Percentiles rank a stretch among this genome's conserved stretches.
phyloP scores from a whole-genome alignment of 2,797 vertebrate genomes.

The Botia kubotai region DNA sequence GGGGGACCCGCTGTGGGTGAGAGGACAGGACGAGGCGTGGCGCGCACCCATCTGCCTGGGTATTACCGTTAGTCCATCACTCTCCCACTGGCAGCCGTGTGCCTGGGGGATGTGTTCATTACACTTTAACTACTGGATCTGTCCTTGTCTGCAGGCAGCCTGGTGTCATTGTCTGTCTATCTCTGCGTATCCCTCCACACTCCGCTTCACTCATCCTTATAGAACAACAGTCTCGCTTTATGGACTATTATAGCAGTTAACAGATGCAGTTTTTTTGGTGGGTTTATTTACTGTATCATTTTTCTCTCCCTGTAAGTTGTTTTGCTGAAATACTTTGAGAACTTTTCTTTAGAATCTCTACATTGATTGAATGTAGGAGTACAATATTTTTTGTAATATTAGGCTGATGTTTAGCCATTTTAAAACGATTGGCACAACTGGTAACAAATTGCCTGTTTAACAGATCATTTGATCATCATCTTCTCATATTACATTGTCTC shows the following conservation, averaged over 20 bases:
- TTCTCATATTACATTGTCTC: no score
- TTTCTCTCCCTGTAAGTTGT: slow-evolving; percentile 1
- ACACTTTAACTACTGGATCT: slow-evolving; percentile 81
- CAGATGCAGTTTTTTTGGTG: slow-evolving; percentile 29
- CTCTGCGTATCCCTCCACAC: slow-evolving; percentile 34
- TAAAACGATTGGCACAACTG: no score
- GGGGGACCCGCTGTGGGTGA: slow-evolving; percentile 62
- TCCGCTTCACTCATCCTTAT: slow-evolving; percentile 35
- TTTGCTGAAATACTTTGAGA: not conserved
- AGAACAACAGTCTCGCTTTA: slow-evolving; percentile 43
- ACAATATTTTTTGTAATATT: no score
- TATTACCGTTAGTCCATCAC: slow-evolving; percentile 83
- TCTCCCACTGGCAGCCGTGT: slow-evolving; percentile 73
- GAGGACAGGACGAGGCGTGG: slow-evolving; percentile 71
- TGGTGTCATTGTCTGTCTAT: slow-evolving; percentile 75
- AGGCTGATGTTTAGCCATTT: no score
- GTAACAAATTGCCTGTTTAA: no score
- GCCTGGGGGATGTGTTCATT: slow-evolving; percentile 81
- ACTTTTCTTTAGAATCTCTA: not conserved
- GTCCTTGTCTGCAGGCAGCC: slow-evolving; percentile 76
- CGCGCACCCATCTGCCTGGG: slow-evolving; percentile 78
- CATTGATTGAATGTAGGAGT: not conserved
- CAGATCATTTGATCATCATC: no score
- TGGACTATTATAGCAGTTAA: slow-evolving; percentile 21
- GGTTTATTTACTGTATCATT: not conserved